Evolutionary conservation across 2,888 invertebrate genomes (phyloP), one percentile per base, ranked within the genome.

Genomic region (Callosobruchus maculatus): DNA sequence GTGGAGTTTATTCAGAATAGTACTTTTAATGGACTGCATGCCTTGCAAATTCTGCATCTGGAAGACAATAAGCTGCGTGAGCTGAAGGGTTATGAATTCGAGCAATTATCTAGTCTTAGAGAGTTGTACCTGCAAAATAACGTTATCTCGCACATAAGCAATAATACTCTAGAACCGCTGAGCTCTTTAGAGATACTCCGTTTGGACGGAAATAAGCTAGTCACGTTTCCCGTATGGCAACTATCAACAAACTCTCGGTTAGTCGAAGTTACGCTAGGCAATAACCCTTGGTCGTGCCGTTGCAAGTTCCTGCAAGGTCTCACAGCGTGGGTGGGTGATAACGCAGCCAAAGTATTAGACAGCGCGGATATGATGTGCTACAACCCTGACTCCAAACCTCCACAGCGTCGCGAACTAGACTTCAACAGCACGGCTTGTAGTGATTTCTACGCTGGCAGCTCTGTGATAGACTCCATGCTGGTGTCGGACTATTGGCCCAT

Each of bases 241-340:
- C 90, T 95, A 82, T 89, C 91, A 20, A 86, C 88, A 85, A 93
- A 94, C 84, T 88, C 90, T 21, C 90, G 92, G 79, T 88, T 96
- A 79, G 92, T 90, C 81, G 93, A 95, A 76, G 87, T 97, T 79
- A 93, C 93, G 13, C 90, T 97, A 74, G 94, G 95, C 20, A 92
- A 93, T 81, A 97, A 97, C 87, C 91, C 92, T 77, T 97, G 97
- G 97, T 94, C 94, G 68, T 97, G 97, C 85, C 93, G 95, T 81
- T 97, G 97, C 88, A 93, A 94, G 85, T 96, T 95, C 88, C 90
- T 97, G 82, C 94, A 95, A 86, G 94, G 94, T 83, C 89, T 96
- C 81, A 94, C 95, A 75, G 90, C 93, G 79, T 96, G 95, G 91
- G 92, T 95, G 77, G 91, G 92, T 66, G 94, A 95, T 85, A 95